Evolutionary conservation across 2,888 invertebrate genomes (phyloP).

Genomic region (Erebia ligea): DNA sequence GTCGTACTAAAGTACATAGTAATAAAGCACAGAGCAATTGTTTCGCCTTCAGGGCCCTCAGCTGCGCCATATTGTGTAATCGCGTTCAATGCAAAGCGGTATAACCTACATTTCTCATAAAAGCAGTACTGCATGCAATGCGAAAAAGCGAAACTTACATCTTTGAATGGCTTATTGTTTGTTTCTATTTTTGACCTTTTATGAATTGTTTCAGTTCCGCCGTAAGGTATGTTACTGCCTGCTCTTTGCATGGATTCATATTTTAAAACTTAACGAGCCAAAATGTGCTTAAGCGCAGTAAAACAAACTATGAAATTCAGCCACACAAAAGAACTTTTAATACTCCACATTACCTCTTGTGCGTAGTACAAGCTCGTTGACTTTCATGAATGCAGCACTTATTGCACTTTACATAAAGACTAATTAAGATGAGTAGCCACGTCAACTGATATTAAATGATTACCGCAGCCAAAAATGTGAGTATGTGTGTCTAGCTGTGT

Average conservation of each 20-base stretch:
- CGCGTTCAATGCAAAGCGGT: constrained; percentile 39
- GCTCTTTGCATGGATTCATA: not conserved
- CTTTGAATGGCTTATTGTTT: constrained; percentile 33
- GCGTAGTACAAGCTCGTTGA: no score
- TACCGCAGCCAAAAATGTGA: no score
- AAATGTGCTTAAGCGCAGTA: not conserved
- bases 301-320: not conserved
- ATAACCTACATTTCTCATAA: constrained; percentile 44
- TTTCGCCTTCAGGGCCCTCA: constrained; percentile 37
- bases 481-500: no score
- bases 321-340: not conserved
- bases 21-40: constrained; percentile 38
- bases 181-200: constrained; percentile 32
- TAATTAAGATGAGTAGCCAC: no score
- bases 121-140: constrained; percentile 36
- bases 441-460: no score
- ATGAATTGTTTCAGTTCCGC: not conserved
- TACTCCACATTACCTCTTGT: no score
- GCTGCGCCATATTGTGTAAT: constrained; percentile 39
- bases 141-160: constrained; percentile 33
- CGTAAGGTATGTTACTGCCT: not conserved
- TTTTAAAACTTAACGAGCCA: not conserved
- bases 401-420: no score
- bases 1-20: constrained; percentile 30
- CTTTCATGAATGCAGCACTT: no score